Percentiles rank a stretch among this genome's conserved stretches.
These are phyloP conservation scores for Halcyon malimbica DNA, from an alignment of 2,113 vertebrate species.

Conservation along the genomic window DNA sequence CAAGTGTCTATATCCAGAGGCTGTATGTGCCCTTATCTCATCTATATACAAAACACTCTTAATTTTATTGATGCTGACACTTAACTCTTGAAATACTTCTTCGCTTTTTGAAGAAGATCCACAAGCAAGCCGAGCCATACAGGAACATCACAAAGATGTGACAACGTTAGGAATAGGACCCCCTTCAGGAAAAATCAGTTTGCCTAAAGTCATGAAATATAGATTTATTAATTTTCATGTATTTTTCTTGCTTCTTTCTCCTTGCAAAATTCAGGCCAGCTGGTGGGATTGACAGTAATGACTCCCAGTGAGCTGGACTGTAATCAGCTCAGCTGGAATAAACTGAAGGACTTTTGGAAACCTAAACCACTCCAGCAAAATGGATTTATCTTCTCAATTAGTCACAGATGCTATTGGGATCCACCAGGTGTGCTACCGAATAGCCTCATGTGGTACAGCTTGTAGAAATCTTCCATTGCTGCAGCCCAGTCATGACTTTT, in stretches of 20 bases:
- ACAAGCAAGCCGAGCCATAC: neutral
- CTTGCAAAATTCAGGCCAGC: slow-evolving; percentile 58
- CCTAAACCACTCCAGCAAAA: slow-evolving; percentile 53
- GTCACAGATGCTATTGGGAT: slow-evolving; percentile 49
- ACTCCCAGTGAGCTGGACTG: slow-evolving; percentile 67
- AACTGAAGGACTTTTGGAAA: slow-evolving; percentile 57
- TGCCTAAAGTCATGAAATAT: slow-evolving; percentile 45
- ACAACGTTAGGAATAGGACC: neutral
- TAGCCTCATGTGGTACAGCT: neutral
- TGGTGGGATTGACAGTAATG: slow-evolving; percentile 66
- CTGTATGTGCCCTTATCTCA: slow-evolving; percentile 49
- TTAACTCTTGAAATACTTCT: slow-evolving; percentile 45
- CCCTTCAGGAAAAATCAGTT: neutral
- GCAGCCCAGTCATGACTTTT: neutral
- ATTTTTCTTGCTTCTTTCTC: slow-evolving; percentile 33
- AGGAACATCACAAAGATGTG: slow-evolving; percentile 8
- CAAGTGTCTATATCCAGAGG: slow-evolving; percentile 59
- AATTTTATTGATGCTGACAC: slow-evolving; percentile 46
- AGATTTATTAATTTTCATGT: slow-evolving; percentile 58
- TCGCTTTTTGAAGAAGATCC: neutral
- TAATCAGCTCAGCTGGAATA: slow-evolving; percentile 66
- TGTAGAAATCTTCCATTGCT: neutral
- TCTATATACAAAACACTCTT: slow-evolving; percentile 20
- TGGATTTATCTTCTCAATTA: slow-evolving; percentile 67
- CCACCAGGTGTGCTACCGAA: slow-evolving; percentile 39